Percentiles rank a stretch among this genome's conserved stretches.
Conservation (phyloP, 2,797 vertebrate genomes). For the Kryptopterus vitreolus region DNA sequence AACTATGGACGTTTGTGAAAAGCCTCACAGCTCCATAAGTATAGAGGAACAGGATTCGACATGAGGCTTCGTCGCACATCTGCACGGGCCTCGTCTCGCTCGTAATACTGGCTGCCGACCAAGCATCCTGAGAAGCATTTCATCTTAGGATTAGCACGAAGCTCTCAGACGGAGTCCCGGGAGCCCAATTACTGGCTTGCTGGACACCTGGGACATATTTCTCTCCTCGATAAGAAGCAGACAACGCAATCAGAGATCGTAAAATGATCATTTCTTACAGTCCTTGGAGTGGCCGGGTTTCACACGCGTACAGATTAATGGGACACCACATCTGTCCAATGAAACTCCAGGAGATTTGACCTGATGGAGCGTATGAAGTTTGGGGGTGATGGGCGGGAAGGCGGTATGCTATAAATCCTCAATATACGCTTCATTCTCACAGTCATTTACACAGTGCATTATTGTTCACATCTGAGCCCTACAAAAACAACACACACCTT, state of each 20-base stretch:
- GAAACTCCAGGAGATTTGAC: not conserved
- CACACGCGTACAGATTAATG: too few relatives aligned
- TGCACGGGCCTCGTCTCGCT: not conserved
- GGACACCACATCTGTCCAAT: not conserved
- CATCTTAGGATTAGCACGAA: conserved; percentile 23
- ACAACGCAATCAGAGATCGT: not conserved
- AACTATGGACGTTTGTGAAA: not conserved
- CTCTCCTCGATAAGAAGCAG: conserved; percentile 17
- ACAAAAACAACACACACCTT: not conserved
- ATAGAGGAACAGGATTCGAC: not conserved
- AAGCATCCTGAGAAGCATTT: conserved; percentile 20
- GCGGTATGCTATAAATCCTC: not conserved
- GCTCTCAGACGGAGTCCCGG: conserved; percentile 32
- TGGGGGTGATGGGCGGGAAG: not conserved
- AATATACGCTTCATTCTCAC: not conserved
- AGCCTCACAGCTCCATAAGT: not conserved
- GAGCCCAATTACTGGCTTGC: conserved; percentile 45
- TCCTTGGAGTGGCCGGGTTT: not conserved
- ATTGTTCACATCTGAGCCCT: too few relatives aligned
- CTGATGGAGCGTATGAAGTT: not conserved
- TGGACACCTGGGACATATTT: conserved; percentile 39
- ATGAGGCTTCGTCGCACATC: not conserved
- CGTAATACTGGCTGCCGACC: not conserved
- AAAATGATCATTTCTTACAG: not conserved
- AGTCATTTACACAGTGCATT: not conserved